Percentiles rank a stretch among this genome's conserved stretches.
These are phyloP conservation scores for Pimephales promelas DNA, from an alignment of 2,113 vertebrate species.

Conservation along the genomic window DNA sequence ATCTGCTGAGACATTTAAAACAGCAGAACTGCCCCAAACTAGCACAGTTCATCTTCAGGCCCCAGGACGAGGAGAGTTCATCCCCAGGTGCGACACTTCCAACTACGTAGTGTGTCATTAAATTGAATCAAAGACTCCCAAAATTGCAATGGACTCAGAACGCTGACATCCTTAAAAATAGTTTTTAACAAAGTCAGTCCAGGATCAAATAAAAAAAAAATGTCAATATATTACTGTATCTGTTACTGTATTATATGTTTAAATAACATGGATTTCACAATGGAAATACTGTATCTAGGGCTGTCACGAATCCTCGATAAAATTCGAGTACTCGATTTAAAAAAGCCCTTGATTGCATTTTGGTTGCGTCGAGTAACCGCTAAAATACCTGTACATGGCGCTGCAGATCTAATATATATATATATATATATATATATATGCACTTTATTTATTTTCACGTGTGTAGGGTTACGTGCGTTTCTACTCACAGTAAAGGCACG, in stretches of 20 bases:
- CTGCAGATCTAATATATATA: too few species aligned
- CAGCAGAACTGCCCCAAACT: background rate
- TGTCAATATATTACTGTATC: background rate
- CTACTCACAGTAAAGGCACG: too few species aligned
- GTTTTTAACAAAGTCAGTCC: background rate
- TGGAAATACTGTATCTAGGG: background rate
- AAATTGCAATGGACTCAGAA: background rate
- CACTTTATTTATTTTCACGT: too few species aligned
- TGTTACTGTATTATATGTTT: background rate
- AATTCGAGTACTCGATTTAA: too few species aligned
- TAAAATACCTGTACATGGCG: too few species aligned
- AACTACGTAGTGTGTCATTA: too few species aligned
- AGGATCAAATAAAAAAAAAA: background rate
- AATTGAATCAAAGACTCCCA: background rate
- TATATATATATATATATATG: too few species aligned
- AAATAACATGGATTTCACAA: background rate
- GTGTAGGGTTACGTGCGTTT: too few species aligned
- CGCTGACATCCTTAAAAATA: background rate
- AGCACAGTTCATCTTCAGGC: background rate
- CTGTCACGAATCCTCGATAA: too few species aligned
- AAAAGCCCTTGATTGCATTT: too few species aligned
- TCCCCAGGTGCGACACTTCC: background rate
- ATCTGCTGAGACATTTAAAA: conserved; percentile 3
- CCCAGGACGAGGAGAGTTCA: background rate
- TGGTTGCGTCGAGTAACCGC: too few species aligned